Conservation (phyloP, 2,113 vertebrate genomes). For the Emydura subglobosa region DNA sequence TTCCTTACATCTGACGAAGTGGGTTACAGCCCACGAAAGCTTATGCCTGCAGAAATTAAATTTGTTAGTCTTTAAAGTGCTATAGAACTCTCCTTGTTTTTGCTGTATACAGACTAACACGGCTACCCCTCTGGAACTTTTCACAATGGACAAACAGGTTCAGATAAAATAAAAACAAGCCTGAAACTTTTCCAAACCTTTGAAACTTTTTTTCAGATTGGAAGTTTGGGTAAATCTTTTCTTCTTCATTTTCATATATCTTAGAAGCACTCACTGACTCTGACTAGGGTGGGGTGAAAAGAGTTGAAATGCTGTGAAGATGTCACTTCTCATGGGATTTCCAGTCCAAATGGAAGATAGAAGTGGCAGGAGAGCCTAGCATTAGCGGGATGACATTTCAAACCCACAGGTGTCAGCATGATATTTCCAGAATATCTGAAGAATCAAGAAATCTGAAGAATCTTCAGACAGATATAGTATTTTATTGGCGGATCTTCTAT, state of each 20-base stretch:
- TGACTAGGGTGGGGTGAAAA: not conserved
- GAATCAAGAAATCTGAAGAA: too few relatives aligned
- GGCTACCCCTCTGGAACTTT: too few relatives aligned
- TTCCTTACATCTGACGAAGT: too few relatives aligned
- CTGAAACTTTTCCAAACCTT: rapidly evolving
- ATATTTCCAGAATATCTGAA: not conserved
- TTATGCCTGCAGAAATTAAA: too few relatives aligned
- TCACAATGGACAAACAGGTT: not conserved
- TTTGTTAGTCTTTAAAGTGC: too few relatives aligned
- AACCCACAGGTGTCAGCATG: too few relatives aligned
- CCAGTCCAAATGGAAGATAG: not conserved
- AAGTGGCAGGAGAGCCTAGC: not conserved
- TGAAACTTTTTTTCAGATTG: not conserved
- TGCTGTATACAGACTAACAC: too few relatives aligned
- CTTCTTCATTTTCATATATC: rapidly evolving
- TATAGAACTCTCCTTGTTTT: too few relatives aligned
- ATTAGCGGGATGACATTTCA: not conserved
- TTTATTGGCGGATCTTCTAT: not conserved
- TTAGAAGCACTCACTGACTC: rapidly evolving
- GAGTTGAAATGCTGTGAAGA: not conserved
- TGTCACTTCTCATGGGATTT: not conserved
- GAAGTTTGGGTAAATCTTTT: not conserved
- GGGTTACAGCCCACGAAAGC: too few relatives aligned
- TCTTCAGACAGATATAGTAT: not conserved
- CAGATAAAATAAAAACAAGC: not conserved